phyloP scores from a whole-genome alignment of 2,888 invertebrate genomes.

The Plebejus melissa region DNA sequence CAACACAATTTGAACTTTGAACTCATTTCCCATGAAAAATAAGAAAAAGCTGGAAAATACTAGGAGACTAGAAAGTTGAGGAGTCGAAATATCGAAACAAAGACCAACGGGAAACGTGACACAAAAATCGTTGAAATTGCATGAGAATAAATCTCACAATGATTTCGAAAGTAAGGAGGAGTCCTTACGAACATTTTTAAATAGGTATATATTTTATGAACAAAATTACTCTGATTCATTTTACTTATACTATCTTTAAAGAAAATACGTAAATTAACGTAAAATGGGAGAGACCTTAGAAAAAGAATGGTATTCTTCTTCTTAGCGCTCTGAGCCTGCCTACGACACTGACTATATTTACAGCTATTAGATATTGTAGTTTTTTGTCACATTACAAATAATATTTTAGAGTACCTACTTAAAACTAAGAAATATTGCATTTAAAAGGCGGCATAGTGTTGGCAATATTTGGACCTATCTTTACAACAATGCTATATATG shows the following conservation, averaged over 20 bases:
- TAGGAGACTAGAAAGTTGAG: conserved; percentile 1
- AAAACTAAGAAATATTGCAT: no score
- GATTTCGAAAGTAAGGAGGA: background rate
- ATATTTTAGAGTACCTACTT: no score
- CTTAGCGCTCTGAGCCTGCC: no score
- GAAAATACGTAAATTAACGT: no score
- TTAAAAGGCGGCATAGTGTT: background rate
- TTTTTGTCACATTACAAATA: no score
- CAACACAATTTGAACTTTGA: background rate
- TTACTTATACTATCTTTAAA: no score
- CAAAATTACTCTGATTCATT: no score
- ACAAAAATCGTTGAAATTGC: background rate
- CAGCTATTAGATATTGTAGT: no score
- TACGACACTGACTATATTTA: no score
- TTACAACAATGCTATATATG: background rate
- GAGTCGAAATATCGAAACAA: background rate
- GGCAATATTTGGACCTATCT: background rate
- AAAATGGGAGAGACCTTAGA: no score
- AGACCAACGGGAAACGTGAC: conserved; percentile 1
- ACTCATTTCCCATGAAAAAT: background rate
- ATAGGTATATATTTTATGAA: no score
- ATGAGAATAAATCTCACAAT: background rate
- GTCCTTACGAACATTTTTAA: background rate
- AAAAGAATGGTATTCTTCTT: no score
- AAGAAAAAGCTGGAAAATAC: background rate